Percentiles rank a stretch among this genome's conserved stretches.
Conservation (phyloP, 2,888 invertebrate genomes). For the Machimus rusticus region DNA sequence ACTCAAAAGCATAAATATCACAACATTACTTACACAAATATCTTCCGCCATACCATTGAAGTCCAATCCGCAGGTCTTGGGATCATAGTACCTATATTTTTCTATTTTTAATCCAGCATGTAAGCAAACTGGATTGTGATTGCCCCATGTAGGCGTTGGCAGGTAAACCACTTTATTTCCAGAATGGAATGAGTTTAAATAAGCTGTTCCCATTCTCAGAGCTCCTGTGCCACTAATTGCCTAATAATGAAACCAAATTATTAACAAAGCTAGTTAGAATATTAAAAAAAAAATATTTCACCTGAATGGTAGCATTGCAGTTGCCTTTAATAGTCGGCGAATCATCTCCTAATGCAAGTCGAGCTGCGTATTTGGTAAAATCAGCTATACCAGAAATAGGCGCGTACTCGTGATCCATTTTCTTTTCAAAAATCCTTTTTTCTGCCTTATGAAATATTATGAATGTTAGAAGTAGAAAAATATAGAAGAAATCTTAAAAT, state of each 20-base stretch:
- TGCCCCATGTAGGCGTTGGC: slow-evolving; percentile 97
- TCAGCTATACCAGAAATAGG: slow-evolving; percentile 87
- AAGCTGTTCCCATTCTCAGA: slow-evolving; percentile 89
- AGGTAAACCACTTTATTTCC: slow-evolving; percentile 85
- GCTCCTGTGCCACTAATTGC: slow-evolving; percentile 98
- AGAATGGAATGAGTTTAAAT: slow-evolving; percentile 81
- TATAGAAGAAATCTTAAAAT: slow-evolving; percentile 48
- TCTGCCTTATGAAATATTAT: slow-evolving; percentile 74
- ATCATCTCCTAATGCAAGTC: slow-evolving; percentile 86
- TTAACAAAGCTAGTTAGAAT: neutral
- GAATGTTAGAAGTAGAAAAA: neutral
- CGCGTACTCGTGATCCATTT: slow-evolving; percentile 93
- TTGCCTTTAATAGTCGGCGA: slow-evolving; percentile 74
- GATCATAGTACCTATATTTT: slow-evolving; percentile 92
- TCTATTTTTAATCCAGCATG: slow-evolving; percentile 85
- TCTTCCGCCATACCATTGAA: slow-evolving; percentile 89
- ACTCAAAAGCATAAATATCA: neutral
- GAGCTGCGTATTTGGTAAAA: slow-evolving; percentile 84
- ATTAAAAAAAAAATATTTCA: slow-evolving; percentile 51
- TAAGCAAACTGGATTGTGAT: slow-evolving; percentile 95
- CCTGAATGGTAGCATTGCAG: slow-evolving; percentile 77
- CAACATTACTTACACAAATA: slow-evolving; percentile 69
- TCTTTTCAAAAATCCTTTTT: slow-evolving; percentile 71
- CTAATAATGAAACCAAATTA: slow-evolving; percentile 63
- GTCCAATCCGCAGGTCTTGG: slow-evolving; percentile 92